Evolutionary conservation across 1,140 invertebrate genomes (phyloP).

Genomic region (Maniola jurtina): DNA sequence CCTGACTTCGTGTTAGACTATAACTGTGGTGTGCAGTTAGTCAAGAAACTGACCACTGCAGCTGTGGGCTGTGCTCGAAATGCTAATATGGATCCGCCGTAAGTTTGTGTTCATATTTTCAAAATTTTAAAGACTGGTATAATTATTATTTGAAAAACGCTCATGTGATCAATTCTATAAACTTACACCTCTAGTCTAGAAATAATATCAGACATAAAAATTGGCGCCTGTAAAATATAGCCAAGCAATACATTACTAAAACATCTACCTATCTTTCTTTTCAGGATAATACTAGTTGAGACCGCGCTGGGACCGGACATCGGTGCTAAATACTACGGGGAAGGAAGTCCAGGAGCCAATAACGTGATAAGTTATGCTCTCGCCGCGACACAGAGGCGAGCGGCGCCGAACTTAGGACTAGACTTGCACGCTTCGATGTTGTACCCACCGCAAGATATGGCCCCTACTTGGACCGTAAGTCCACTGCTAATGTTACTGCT

Average conservation of each 20-base stretch:
- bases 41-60: constrained; percentile 48
- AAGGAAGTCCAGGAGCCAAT: constrained; percentile 54
- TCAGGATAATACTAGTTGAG: constrained; percentile 59
- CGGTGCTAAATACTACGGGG: constrained; percentile 52
- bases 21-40: constrained; percentile 48
- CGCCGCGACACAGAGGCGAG: constrained; percentile 31
- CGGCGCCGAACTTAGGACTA: constrained; percentile 49
- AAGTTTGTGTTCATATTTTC: constrained; percentile 27
- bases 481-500: constrained; percentile 20
- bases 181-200: no score
- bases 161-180: no score
- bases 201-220: no score
- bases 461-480: constrained; percentile 60
- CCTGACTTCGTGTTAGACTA: constrained; percentile 45
- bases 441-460: constrained; percentile 41
- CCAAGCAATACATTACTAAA: background rate
- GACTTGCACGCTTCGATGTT: constrained; percentile 49
- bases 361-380: constrained; percentile 57
- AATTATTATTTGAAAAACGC: no score
- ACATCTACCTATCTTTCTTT: constrained; percentile 28
- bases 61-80: constrained; percentile 49
- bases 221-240: constrained; percentile 16
- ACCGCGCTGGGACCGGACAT: constrained; percentile 38
- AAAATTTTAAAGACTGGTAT: no score
- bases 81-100: constrained; percentile 55